Percentiles rank a stretch among this genome's conserved stretches.
Conservation (phyloP, 2,113 vertebrate species). For the Lethenteron reissneri region DNA sequence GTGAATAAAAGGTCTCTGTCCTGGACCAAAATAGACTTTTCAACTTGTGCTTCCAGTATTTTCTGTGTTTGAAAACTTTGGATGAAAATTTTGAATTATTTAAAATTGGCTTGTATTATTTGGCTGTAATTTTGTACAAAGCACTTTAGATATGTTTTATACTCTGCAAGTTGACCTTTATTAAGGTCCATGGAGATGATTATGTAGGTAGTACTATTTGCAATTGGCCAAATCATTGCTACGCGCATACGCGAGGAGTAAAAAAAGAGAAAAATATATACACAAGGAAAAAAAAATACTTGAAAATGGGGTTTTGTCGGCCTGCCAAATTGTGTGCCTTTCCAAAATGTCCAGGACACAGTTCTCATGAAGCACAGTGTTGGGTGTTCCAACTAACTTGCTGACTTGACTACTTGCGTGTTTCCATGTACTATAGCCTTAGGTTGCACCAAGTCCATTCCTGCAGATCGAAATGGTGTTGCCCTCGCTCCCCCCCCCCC, state of each 20-base stretch:
- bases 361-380: constrained; percentile 5
- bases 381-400: constrained; percentile 2
- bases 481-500: too few species aligned
- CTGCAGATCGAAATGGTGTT: too few species aligned
- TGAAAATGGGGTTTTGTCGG: constrained; percentile 1
- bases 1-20: constrained; percentile 6
- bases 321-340: constrained; percentile 6
- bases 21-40: background rate
- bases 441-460: too few species aligned
- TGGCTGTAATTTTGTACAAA: background rate
- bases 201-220: background rate
- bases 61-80: constrained; percentile 2
- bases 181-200: background rate
- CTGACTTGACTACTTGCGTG: too few species aligned
- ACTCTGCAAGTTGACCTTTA: background rate
- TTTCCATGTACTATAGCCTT: too few species aligned
- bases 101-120: constrained; percentile 3
- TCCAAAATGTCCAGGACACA: background rate
- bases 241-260: background rate
- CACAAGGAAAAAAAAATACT: background rate
- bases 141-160: constrained; percentile 1
- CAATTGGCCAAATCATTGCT: constrained; percentile 1
- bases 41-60: constrained; percentile 4
- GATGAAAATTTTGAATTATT: constrained; percentile 2
- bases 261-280: constrained; percentile 1